These are phyloP conservation scores for Hyles vespertilio DNA, from an alignment of 1,140 invertebrate species.

Conservation along the genomic window DNA sequence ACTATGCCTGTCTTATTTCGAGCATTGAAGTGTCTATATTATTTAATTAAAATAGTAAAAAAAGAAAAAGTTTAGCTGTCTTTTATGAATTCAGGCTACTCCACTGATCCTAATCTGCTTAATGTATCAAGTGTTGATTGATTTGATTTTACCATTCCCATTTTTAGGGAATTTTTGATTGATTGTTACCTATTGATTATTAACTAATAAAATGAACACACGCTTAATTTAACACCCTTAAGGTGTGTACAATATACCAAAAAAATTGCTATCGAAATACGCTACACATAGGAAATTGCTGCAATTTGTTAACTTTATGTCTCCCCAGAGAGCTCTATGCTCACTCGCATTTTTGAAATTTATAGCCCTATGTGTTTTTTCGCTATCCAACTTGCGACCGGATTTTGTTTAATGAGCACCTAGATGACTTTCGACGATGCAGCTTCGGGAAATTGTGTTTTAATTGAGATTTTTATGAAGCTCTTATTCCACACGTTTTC, in stretches of 20 bases:
- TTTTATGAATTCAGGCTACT: too few relatives aligned
- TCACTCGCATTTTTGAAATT: conserved; percentile 45
- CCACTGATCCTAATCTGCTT: too few relatives aligned
- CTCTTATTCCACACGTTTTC: neutral
- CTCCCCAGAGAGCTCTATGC: conserved; percentile 39
- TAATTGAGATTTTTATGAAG: conserved; percentile 11
- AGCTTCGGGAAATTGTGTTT: conserved; percentile 21
- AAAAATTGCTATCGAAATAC: conserved; percentile 51
- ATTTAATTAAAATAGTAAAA: too few relatives aligned
- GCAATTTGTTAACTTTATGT: conserved; percentile 59
- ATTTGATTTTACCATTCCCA: too few relatives aligned
- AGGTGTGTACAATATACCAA: neutral
- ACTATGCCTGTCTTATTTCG: too few relatives aligned
- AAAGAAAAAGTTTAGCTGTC: too few relatives aligned
- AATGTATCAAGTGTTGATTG: too few relatives aligned
- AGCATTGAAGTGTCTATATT: too few relatives aligned
- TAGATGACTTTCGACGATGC: conserved; percentile 16
- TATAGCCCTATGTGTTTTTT: conserved; percentile 35
- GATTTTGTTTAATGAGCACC: conserved; percentile 20
- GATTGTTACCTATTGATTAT: too few relatives aligned
- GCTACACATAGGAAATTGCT: conserved; percentile 58
- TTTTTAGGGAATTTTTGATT: too few relatives aligned
- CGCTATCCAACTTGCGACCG: conserved; percentile 16
- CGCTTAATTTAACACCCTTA: neutral
- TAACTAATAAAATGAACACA: too few relatives aligned